These are phyloP conservation scores for Eupithecia abbreviata DNA, from an alignment of 2,888 invertebrate genomes.

Conservation along the genomic window DNA sequence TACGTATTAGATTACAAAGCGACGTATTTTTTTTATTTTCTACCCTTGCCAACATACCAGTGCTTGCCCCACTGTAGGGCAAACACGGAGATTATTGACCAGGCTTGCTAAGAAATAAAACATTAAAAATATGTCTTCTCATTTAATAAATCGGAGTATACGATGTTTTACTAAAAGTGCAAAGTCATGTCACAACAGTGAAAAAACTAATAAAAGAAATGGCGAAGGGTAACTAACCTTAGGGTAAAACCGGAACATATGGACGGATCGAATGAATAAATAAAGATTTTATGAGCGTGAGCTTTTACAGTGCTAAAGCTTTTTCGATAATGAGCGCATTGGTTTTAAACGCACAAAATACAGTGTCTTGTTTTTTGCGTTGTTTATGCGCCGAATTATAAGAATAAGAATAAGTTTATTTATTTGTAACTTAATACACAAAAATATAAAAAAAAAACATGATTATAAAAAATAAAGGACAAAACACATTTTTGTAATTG, in stretches of 20 bases:
- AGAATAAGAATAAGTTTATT: too few species aligned
- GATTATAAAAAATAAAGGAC: too few species aligned
- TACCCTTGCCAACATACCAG: too few species aligned
- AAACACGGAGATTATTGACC: not conserved
- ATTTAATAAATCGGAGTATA: not conserved
- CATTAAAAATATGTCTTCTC: not conserved
- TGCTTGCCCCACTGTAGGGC: too few species aligned
- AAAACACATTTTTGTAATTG: too few species aligned
- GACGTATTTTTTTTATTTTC: too few species aligned
- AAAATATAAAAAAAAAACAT: too few species aligned
- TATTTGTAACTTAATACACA: too few species aligned
- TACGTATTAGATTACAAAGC: too few species aligned
- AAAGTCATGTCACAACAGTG: slow-evolving; percentile 41
- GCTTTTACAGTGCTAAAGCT: slow-evolving; percentile 24
- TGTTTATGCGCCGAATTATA: too few species aligned
- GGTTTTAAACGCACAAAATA: not conserved
- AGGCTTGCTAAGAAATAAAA: not conserved
- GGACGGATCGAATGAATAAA: slow-evolving; percentile 18
- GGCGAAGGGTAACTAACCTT: slow-evolving; percentile 32
- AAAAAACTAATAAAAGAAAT: slow-evolving; percentile 38
- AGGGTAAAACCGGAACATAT: slow-evolving; percentile 26
- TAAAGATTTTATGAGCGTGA: slow-evolving; percentile 24
- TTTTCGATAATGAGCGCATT: slow-evolving; percentile 25
- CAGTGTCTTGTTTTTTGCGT: not conserved
- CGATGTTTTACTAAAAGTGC: slow-evolving; percentile 37